Evolutionary conservation across 2,888 invertebrate genomes (phyloP).

Genomic region (Cryptophagus acutangulus): DNA sequence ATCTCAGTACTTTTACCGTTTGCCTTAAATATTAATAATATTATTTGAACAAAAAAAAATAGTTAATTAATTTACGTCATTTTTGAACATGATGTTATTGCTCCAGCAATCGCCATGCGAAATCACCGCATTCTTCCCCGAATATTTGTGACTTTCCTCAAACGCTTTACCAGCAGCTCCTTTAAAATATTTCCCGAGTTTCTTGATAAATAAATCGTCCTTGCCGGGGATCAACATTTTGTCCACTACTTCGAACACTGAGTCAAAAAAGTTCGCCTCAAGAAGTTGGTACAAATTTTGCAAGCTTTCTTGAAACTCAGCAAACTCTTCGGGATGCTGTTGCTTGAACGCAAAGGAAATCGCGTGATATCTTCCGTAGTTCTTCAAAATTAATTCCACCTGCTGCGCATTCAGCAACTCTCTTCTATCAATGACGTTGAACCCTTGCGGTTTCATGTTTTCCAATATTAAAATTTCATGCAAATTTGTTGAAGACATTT

Average conservation of each 20-base stretch:
- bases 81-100: conserved; percentile 2
- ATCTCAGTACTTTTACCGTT: conserved; percentile 5
- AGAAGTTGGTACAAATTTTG: conserved; percentile 3
- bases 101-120: conserved; percentile 1
- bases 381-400: conserved; percentile 14
- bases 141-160: too few species aligned
- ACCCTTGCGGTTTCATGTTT: conserved; percentile 12
- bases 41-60: background rate
- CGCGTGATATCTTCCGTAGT: conserved; percentile 14
- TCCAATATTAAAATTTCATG: conserved; percentile 10
- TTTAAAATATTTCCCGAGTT: background rate
- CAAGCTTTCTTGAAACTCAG: conserved; percentile 7
- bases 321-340: conserved; percentile 13
- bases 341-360: conserved; percentile 12
- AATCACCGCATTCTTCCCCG: too few species aligned
- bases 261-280: background rate
- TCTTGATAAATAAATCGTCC: background rate
- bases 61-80: background rate
- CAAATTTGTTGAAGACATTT: background rate
- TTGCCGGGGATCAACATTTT: background rate
- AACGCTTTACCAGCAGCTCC: too few species aligned
- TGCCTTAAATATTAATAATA: conserved; percentile 2
- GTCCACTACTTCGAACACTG: background rate
- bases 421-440: conserved; percentile 12
- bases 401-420: conserved; percentile 9